phyloP scores from a whole-genome alignment of 2,797 vertebrate genomes.

The Enteromius fasciolatus region DNA sequence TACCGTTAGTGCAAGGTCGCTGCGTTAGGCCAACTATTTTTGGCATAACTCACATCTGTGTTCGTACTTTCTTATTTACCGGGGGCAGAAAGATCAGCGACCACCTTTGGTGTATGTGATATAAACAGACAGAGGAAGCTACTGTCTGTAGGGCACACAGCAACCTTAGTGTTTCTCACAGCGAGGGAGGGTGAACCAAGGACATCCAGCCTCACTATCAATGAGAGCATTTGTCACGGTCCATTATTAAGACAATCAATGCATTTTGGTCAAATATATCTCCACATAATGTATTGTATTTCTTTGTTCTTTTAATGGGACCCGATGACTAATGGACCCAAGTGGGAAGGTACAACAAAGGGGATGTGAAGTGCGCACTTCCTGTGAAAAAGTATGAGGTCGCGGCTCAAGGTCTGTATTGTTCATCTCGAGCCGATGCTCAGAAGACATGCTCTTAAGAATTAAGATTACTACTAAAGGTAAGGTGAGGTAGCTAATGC shows the following conservation, averaged over 20 bases:
- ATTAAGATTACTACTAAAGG: slow-evolving; percentile 60
- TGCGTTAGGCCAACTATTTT: slow-evolving; percentile 68
- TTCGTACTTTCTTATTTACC: slow-evolving; percentile 58
- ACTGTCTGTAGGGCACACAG: slow-evolving; percentile 68
- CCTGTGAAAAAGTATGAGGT: slow-evolving; percentile 67
- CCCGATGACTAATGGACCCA: slow-evolving; percentile 69
- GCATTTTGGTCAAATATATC: slow-evolving; percentile 71
- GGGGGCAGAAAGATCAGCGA: slow-evolving; percentile 61
- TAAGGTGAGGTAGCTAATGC: slow-evolving; percentile 57
- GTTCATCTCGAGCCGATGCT: slow-evolving; percentile 42
- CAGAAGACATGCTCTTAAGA: slow-evolving; percentile 64
- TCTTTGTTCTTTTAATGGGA: slow-evolving; percentile 72
- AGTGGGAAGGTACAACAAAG: slow-evolving; percentile 67
- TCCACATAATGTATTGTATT: slow-evolving; percentile 66
- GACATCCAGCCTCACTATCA: slow-evolving; percentile 68
- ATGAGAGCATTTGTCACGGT: slow-evolving; percentile 74
- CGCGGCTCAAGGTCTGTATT: slow-evolving; percentile 70
- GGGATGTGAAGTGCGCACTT: slow-evolving; percentile 60
- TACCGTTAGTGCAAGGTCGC: slow-evolving; percentile 72
- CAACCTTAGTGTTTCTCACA: slow-evolving; percentile 66
- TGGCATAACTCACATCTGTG: slow-evolving; percentile 65
- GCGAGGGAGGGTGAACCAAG: slow-evolving; percentile 66
- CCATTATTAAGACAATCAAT: slow-evolving; percentile 77
- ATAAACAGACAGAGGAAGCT: slow-evolving; percentile 69
- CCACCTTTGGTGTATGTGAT: slow-evolving; percentile 65